Percentiles rank a stretch among this genome's conserved stretches.
These are phyloP conservation scores for Lasius platythorax DNA, from an alignment of 2,888 invertebrate genomes.

Conservation along the genomic window DNA sequence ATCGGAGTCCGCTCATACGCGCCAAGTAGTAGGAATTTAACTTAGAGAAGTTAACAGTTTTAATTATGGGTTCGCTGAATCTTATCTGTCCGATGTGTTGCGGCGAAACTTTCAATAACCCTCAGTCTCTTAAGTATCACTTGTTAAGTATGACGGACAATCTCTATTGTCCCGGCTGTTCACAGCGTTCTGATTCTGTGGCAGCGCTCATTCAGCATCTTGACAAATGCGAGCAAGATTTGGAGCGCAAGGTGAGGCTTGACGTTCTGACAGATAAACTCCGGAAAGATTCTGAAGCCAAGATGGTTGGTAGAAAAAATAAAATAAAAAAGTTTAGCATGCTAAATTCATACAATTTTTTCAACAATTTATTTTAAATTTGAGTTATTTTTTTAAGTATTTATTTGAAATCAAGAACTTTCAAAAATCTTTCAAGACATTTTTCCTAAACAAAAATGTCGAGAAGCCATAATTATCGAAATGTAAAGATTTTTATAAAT, in stretches of 20 bases:
- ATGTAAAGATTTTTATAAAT: too few relatives aligned
- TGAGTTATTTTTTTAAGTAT: background rate
- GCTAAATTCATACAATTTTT: background rate
- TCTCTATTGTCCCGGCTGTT: conserved; percentile 89
- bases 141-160: conserved; percentile 88
- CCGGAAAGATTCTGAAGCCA: conserved; percentile 35
- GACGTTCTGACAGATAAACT: conserved; percentile 54
- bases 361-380: background rate
- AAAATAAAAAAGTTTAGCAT: background rate
- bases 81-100: conserved; percentile 90
- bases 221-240: conserved; percentile 79
- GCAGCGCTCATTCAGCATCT: conserved; percentile 88
- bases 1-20: background rate
- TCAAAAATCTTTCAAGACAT: background rate
- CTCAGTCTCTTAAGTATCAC: conserved; percentile 87
- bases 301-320: conserved; percentile 60
- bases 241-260: conserved; percentile 58
- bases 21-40: too few relatives aligned
- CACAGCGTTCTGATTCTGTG: conserved; percentile 87
- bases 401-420: background rate
- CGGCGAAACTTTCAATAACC: conserved; percentile 88
- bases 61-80: conserved; percentile 87
- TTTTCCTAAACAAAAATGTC: too few relatives aligned
- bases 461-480: too few relatives aligned
- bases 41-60: background rate